These are phyloP conservation scores for Ceratina australensis DNA, from an alignment of 1,140 invertebrate genomes.

Conservation along the genomic window DNA sequence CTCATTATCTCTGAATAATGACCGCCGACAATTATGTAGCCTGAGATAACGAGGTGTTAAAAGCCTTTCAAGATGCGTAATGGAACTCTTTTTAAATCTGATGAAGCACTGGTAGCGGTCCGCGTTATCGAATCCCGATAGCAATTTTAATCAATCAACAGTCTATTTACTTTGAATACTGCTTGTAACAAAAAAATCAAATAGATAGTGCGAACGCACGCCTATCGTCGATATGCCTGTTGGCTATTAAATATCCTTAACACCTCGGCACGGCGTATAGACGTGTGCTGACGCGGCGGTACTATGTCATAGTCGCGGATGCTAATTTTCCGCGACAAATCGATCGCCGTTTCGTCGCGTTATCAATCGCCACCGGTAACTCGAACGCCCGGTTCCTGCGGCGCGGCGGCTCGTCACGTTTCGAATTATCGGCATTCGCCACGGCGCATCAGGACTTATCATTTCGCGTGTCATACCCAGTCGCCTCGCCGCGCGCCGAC, in stretches of 20 bases:
- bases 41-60: constrained; percentile 23
- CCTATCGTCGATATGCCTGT: too few relatives aligned
- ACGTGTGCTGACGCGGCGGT: neutral
- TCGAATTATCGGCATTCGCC: constrained; percentile 56
- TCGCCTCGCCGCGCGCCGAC: neutral
- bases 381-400: constrained; percentile 22
- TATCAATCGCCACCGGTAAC: constrained; percentile 23
- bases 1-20: constrained; percentile 9
- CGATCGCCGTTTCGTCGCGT: neutral
- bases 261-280: neutral
- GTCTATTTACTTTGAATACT: too few relatives aligned
- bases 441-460: constrained; percentile 40
- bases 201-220: too few relatives aligned
- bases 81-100: neutral
- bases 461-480: constrained; percentile 40
- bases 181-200: too few relatives aligned
- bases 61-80: constrained; percentile 14
- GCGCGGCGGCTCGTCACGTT: constrained; percentile 18
- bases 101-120: neutral
- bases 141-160: too few relatives aligned
- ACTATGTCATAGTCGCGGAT: neutral
- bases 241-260: too few relatives aligned
- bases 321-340: constrained; percentile 30
- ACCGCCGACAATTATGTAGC: constrained; percentile 6
- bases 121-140: too few relatives aligned